Base-by-base conservation (phyloP, 1,140 invertebrate genomes). In the Colletes gigas region DNA sequence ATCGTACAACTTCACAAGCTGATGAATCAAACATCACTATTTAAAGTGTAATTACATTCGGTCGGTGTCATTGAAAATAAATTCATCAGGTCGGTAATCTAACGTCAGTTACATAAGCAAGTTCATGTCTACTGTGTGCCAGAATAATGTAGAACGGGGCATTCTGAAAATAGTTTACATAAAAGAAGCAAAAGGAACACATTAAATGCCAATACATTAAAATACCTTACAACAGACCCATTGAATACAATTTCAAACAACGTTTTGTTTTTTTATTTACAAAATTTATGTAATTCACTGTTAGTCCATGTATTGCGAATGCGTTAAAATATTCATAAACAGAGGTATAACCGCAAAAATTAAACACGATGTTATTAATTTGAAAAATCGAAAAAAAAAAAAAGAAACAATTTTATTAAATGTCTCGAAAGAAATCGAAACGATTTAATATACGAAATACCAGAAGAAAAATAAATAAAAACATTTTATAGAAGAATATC, bases 131-230 rank as follows among this genome's bases (percentile, higher is more conserved):
- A 77, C 81, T 86, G 84, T 82, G 81, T 89, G 87, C 84, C 89
- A 88, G 87, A 87, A 84, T 90, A 90, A 91, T 89, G 78, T 88
- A 84, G 87, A 90, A 86, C 82, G 77, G 71, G 79, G 81, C 78
- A 87, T 89, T 92, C 90, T 91, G 88, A 91, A 92, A 92, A 92
- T 92, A 92, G 89, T 91, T 90, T 86, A 83, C 70, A 82, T 62
- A 85, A 55, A 69, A 86, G 44, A 73, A 66, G 79, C 66, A 83
- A 78, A 60, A 73, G 5, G 41, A 74, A 30, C 66, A 14, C 15
- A 57, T 67, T 67, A 47, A 59, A 57, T 55, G 52, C 50, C 21
- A 71, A 79, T 65, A 73, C 4, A 30, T 50, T 39, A 9, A 14
- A 47, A 21, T 57, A 8, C 3, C n/a, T 68, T 73, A 17, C 14